phyloP scores from a whole-genome alignment of 2,113 vertebrate genomes.

The Galbula dea region DNA sequence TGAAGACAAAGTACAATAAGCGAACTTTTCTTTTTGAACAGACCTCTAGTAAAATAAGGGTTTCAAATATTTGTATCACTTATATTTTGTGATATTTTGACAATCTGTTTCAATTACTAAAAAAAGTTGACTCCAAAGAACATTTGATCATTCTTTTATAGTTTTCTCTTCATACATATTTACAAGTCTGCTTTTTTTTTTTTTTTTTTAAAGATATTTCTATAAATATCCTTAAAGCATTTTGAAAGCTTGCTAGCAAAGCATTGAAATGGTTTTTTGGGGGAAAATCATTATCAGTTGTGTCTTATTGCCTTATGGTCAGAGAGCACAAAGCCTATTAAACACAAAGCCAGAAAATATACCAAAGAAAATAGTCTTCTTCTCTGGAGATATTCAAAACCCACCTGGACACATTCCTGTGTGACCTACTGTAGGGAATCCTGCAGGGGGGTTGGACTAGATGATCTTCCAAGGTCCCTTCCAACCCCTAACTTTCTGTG shows the following conservation, averaged over 20 bases:
- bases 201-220: neutral
- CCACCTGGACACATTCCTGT: too few species aligned
- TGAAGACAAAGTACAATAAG: neutral
- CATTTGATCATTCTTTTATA: neutral
- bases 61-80: neutral
- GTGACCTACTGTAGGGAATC: too few species aligned
- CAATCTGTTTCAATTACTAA: neutral
- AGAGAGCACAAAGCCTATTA: neutral
- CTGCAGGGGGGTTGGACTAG: too few species aligned
- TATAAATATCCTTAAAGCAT: neutral
- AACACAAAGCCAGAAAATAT: neutral
- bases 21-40: neutral
- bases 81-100: neutral
- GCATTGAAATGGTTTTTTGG: neutral
- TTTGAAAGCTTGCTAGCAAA: neutral
- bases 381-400: too few species aligned
- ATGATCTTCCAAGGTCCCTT: too few species aligned
- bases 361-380: neutral
- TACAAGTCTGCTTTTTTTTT: neutral
- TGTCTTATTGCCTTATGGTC: neutral
- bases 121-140: neutral
- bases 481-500: too few species aligned
- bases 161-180: neutral
- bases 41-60: neutral
- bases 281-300: neutral